Conservation (phyloP, 2,797 vertebrate genomes). For the Sciurus carolinensis region DNA sequence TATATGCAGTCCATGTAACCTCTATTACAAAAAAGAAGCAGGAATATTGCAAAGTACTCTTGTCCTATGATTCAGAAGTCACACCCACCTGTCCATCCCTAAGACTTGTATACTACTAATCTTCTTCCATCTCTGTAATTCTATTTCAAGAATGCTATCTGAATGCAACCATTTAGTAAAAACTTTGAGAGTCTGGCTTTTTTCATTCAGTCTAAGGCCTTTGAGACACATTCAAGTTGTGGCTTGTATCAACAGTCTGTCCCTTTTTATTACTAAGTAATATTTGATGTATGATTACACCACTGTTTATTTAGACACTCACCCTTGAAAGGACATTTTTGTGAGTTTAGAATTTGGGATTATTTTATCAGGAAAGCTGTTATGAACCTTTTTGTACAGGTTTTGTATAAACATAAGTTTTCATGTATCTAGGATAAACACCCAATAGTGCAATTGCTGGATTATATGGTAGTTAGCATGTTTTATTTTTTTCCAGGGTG, state of each 20-base stretch:
- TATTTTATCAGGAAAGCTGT: not conserved
- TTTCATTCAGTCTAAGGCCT: not conserved
- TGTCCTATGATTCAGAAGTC: not conserved
- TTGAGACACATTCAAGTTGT: not conserved
- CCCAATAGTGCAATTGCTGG: not conserved
- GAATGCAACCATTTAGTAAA: not conserved
- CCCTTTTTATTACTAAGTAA: not conserved
- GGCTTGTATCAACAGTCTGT: not conserved
- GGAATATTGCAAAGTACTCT: not conserved
- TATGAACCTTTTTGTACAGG: not conserved
- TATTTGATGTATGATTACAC: not conserved
- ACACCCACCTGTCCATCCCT: too few species aligned
- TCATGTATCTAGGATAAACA: not conserved
- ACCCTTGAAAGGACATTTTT: not conserved
- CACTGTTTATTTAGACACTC: not conserved
- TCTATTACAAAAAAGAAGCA: not conserved
- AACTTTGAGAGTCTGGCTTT: not conserved
- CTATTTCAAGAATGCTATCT: not conserved
- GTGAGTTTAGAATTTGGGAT: not conserved
- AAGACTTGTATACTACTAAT: not conserved
- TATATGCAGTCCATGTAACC: not conserved
- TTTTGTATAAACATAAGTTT: not conserved
- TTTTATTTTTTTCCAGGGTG: not conserved
- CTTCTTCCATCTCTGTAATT: not conserved
- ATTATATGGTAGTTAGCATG: not conserved